A percentile compares a stretch with the other conserved stretches of the same genome.
Conservation (phyloP, 2,113 vertebrate species). For the Nycticebus coucang region DNA sequence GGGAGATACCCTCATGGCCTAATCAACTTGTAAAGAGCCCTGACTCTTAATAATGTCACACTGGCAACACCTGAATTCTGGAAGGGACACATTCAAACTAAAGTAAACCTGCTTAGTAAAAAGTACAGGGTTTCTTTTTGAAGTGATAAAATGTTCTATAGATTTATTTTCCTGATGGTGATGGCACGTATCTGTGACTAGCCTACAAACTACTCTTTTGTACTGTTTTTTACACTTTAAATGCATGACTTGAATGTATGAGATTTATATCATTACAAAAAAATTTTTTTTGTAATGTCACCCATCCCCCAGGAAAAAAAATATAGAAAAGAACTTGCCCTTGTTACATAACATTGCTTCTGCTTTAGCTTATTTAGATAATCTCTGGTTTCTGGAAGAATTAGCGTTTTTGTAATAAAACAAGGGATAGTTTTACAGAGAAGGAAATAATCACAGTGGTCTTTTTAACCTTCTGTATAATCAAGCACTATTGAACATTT, state of each 20-base stretch:
- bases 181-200: not conserved
- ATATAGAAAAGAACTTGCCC: not conserved
- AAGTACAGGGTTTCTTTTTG: not conserved
- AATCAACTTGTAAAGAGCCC: not conserved
- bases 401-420: conserved; percentile 75
- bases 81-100: not conserved
- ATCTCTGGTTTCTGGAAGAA: conserved; percentile 70
- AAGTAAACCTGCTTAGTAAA: not conserved
- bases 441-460: conserved; percentile 72
- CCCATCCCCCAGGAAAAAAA: not conserved
- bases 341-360: conserved; percentile 59
- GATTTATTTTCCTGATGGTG: not conserved
- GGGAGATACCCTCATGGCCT: not conserved
- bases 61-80: not conserved
- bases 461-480: conserved; percentile 74
- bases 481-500: conserved; percentile 73
- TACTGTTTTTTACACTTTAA: not conserved
- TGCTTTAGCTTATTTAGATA: conserved; percentile 69
- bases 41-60: not conserved
- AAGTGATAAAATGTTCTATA: not conserved
- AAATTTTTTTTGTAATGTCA: not conserved
- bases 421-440: conserved; percentile 71
- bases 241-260: not conserved
- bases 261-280: conserved; percentile 31
- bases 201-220: not conserved